Evolutionary conservation across 1,140 invertebrate genomes (phyloP).

Genomic region (Scaptomyza graminum): DNA sequence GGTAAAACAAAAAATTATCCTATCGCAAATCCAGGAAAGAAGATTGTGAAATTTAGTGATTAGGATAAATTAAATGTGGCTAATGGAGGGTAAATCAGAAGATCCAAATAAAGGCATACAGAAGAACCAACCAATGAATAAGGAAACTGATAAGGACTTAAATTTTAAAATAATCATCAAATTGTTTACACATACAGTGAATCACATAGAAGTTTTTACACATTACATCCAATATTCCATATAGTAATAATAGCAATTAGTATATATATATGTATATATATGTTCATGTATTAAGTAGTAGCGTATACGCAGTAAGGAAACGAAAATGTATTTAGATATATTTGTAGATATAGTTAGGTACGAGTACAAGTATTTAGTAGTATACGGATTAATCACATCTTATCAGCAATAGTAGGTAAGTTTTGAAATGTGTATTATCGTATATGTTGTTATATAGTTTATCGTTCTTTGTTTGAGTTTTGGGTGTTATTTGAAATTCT

Average conservation of each 20-base stretch:
- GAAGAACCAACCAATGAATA: constrained; percentile 29
- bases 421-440: constrained; percentile 54
- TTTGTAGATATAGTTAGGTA: constrained; percentile 53
- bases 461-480: constrained; percentile 18
- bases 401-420: constrained; percentile 49
- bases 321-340: constrained; percentile 63
- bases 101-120: constrained; percentile 28
- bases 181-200: constrained; percentile 82
- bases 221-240: constrained; percentile 83
- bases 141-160: constrained; percentile 12
- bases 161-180: constrained; percentile 42
- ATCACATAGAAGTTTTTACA: constrained; percentile 83
- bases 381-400: constrained; percentile 47
- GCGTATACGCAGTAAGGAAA: constrained; percentile 69
- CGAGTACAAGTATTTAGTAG: constrained; percentile 34
- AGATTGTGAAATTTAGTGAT: constrained; percentile 43
- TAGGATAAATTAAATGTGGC: constrained; percentile 23
- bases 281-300: constrained; percentile 45
- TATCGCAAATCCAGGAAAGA: constrained; percentile 53
- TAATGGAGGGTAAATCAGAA: constrained; percentile 52
- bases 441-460: constrained; percentile 40
- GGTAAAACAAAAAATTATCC: constrained; percentile 30
- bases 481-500: constrained; percentile 11
- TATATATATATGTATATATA: constrained; percentile 57
- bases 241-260: constrained; percentile 74